Conservation (phyloP, 2,888 invertebrate genomes). For the Fragum fragum region DNA sequence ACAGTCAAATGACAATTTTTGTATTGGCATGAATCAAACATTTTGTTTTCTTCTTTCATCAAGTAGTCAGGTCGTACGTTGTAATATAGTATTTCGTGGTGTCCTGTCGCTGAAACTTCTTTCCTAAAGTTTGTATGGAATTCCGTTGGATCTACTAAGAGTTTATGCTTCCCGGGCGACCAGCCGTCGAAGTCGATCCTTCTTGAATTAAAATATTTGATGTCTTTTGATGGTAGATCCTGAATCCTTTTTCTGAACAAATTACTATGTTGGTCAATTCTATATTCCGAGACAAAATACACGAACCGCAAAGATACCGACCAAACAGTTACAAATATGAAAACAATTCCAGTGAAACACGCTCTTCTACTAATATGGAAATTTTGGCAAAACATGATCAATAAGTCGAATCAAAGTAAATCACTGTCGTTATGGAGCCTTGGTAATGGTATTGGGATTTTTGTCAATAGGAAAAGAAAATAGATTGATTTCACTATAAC, state of each 20-base stretch:
- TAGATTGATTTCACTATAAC: too few species aligned
- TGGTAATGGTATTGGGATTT: too few species aligned
- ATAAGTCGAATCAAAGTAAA: not conserved
- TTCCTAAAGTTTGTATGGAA: not conserved
- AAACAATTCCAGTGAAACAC: not conserved
- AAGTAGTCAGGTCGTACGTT: not conserved
- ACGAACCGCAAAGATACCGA: not conserved
- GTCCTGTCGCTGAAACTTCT: not conserved
- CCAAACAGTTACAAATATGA: not conserved
- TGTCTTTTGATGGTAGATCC: not conserved
- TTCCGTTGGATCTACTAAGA: not conserved
- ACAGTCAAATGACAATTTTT: conserved; percentile 16
- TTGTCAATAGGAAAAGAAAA: too few species aligned
- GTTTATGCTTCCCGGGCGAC: not conserved
- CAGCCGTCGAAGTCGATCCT: not conserved
- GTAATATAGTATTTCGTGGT: conserved; percentile 17
- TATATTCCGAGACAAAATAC: not conserved
- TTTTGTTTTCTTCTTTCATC: not conserved
- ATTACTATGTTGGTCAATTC: not conserved
- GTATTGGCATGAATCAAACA: not conserved
- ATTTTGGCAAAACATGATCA: not conserved
- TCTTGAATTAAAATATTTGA: not conserved
- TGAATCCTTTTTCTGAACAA: not conserved
- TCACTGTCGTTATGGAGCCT: not conserved
- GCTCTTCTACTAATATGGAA: not conserved